phyloP scores from a whole-genome alignment of 2,113 vertebrate genomes.

The Dipodomys merriami region DNA sequence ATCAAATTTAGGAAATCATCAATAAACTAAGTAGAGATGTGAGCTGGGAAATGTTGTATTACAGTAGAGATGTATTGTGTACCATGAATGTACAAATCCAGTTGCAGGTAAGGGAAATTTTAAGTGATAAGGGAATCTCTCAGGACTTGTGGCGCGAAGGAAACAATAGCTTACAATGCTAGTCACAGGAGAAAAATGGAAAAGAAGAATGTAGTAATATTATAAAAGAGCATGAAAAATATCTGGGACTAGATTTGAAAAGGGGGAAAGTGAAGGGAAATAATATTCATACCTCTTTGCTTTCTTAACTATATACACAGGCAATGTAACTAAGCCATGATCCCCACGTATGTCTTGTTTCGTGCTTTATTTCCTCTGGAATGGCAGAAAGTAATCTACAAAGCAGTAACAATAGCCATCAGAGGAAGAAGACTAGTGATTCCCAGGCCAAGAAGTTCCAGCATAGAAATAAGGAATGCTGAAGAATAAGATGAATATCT shows the following conservation, averaged over 20 bases:
- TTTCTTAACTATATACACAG: background rate
- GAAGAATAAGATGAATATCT: background rate
- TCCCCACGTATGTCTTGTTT: background rate
- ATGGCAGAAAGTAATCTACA: background rate
- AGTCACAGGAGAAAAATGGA: background rate
- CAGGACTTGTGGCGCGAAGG: background rate
- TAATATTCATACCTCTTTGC: background rate
- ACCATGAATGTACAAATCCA: background rate
- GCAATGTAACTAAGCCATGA: background rate
- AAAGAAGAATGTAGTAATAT: background rate
- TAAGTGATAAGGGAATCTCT: background rate
- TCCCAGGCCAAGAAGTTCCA: background rate
- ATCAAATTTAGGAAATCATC: background rate
- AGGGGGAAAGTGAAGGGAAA: background rate
- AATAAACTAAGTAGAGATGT: background rate
- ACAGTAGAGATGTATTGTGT: background rate
- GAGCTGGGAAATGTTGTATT: background rate
- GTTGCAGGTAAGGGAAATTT: background rate
- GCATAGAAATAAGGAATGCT: background rate
- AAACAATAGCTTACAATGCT: background rate
- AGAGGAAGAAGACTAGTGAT: background rate
- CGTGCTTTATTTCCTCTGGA: background rate
- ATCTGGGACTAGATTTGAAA: background rate
- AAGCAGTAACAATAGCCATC: background rate
- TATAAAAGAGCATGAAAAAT: background rate